Evolutionary conservation across 2,797 vertebrate species (phyloP).

Genomic region (Darevskia nairensis): DNA sequence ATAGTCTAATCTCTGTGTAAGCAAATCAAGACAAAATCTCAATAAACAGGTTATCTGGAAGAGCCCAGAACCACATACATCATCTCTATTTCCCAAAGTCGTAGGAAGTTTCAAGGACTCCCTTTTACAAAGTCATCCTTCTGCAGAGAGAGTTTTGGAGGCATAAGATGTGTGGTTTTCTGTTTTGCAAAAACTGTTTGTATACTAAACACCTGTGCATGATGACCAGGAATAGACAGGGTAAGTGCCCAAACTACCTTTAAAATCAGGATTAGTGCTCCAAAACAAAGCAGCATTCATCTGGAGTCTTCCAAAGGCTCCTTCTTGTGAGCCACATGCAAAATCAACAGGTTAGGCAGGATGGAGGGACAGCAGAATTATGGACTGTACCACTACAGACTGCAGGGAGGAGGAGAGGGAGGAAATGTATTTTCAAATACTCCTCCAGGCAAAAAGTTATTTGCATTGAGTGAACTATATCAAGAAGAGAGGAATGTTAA

Average conservation of each 20-base stretch:
- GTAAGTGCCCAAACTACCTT: too few species aligned
- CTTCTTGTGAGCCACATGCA: neutral
- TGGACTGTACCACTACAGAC: neutral
- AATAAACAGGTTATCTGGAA: too few species aligned
- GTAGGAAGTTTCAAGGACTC: neutral
- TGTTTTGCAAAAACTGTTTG: neutral
- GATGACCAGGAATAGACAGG: neutral
- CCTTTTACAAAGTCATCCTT: neutral
- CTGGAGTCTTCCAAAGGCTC: neutral
- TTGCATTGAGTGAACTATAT: neutral
- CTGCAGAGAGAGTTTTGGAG: neutral
- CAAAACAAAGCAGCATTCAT: neutral
- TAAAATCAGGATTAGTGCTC: neutral
- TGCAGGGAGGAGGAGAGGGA: neutral
- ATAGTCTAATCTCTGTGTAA: too few species aligned
- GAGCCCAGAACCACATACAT: neutral
- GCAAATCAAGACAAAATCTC: too few species aligned
- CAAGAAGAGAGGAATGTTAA: neutral
- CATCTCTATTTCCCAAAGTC: too few species aligned
- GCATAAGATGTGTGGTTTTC: neutral
- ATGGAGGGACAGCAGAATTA: neutral
- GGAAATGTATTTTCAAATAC: neutral
- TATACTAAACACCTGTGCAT: neutral
- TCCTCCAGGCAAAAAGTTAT: neutral
- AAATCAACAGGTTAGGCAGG: neutral